Conservation (phyloP, 1,140 invertebrate genomes). For the Rhyacophila brunnea region DNA sequence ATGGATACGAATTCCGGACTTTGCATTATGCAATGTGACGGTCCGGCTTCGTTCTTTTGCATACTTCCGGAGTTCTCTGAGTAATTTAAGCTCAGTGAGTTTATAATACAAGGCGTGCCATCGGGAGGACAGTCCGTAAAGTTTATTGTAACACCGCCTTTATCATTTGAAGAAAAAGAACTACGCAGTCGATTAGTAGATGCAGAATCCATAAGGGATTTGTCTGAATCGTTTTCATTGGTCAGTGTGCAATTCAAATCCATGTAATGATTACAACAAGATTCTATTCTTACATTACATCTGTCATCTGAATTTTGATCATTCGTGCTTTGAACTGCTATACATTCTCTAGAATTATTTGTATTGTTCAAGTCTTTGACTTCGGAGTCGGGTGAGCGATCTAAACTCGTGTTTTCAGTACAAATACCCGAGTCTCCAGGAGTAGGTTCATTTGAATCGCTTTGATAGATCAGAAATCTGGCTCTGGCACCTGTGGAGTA, state of each 20-base stretch:
- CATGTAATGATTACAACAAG: constrained; percentile 45
- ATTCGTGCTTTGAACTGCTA: neutral
- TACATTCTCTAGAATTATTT: neutral
- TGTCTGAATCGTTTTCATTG: constrained; percentile 16
- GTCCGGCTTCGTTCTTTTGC: constrained; percentile 46
- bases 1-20: constrained; percentile 41
- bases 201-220: neutral
- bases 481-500: constrained; percentile 53
- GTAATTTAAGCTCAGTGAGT: constrained; percentile 26
- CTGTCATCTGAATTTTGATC: neutral
- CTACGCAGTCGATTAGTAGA: constrained; percentile 41
- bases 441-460: constrained; percentile 46
- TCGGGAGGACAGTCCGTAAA: constrained; percentile 43
- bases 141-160: constrained; percentile 43
- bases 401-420: constrained; percentile 69
- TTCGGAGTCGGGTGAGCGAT: constrained; percentile 59
- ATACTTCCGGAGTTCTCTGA: constrained; percentile 15
- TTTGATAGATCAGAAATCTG: constrained; percentile 52
- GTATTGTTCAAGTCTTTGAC: constrained; percentile 27
- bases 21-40: constrained; percentile 42
- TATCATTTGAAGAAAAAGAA: constrained; percentile 42
- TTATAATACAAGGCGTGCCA: constrained; percentile 14
- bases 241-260: constrained; percentile 47
- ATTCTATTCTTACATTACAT: constrained; percentile 35
- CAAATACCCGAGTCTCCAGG: constrained; percentile 69